These are phyloP conservation scores for Elgonia sp. DNA, from an alignment of 2,888 invertebrate species.

Conservation along the genomic window DNA sequence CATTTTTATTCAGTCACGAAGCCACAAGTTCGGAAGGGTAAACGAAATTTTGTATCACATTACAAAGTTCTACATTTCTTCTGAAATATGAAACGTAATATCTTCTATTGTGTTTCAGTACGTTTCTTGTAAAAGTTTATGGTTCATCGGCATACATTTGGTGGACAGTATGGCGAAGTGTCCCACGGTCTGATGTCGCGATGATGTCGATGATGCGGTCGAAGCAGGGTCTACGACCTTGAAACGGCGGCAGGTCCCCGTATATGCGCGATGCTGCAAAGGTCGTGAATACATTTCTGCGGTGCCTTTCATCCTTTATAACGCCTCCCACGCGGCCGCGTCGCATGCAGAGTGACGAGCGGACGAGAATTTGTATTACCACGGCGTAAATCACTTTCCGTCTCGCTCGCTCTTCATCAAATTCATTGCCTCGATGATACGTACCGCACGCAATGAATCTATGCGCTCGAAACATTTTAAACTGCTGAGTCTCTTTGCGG, in stretches of 20 bases:
- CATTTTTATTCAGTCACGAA: conserved; percentile 1
- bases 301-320: conserved; percentile 78
- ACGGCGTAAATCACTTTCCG: conserved; percentile 64
- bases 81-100: conserved; percentile 61
- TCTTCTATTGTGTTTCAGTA: conserved; percentile 50
- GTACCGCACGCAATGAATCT: conserved; percentile 27
- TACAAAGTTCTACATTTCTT: conserved; percentile 43
- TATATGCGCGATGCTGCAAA: conserved; percentile 72
- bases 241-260: conserved; percentile 75
- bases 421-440: conserved; percentile 36
- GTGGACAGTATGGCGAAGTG: conserved; percentile 55
- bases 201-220: conserved; percentile 68
- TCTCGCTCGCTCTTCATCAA: conserved; percentile 52
- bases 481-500: conserved; percentile 24
- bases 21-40: not conserved
- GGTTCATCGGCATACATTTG: conserved; percentile 65
- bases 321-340: conserved; percentile 77
- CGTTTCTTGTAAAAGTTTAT: conserved; percentile 48
- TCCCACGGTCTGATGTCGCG: conserved; percentile 63
- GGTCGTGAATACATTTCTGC: conserved; percentile 76
- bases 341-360: conserved; percentile 76
- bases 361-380: conserved; percentile 74
- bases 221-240: conserved; percentile 73
- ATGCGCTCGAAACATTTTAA: conserved; percentile 29
- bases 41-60: conserved; percentile 36